Conservation (phyloP, 37 sponge, comb jelly and placozoan genomes). For the Spongilla lacustris region DNA sequence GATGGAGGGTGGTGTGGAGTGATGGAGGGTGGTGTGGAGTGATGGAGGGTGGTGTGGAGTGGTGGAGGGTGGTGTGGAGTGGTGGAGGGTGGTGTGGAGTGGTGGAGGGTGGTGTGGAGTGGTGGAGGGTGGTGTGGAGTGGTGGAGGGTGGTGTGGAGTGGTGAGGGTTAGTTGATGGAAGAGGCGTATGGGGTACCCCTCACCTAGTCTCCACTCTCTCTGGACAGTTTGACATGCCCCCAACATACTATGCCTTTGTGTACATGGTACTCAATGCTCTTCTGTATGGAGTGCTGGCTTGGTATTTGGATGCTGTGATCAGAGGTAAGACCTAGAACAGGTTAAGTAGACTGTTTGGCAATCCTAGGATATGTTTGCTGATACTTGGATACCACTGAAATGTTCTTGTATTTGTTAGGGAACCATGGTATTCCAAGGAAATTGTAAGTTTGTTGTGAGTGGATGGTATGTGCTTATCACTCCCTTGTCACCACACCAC, state of each 20-base stretch:
- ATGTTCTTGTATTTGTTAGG: conserved; percentile 12
- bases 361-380: no score
- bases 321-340: conserved; percentile 34
- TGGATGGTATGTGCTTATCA: neutral
- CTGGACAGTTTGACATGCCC: conserved; percentile 74
- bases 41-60: no score
- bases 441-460: conserved; percentile 45
- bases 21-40: no score
- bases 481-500: neutral
- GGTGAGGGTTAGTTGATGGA: neutral
- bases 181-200: neutral
- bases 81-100: no score
- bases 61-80: no score
- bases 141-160: no score
- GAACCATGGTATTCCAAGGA: conserved; percentile 84
- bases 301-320: conserved; percentile 93
- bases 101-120: no score
- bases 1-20: no score
- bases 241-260: conserved; percentile 70
- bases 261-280: conserved; percentile 67
- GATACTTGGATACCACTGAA: neutral
- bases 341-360: no score
- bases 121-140: no score
- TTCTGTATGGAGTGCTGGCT: conserved; percentile 85
- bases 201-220: neutral